Evolutionary conservation across 2,113 vertebrate species (phyloP), one percentile per base, ranked within the genome.

Genomic region (Perca flavescens): DNA sequence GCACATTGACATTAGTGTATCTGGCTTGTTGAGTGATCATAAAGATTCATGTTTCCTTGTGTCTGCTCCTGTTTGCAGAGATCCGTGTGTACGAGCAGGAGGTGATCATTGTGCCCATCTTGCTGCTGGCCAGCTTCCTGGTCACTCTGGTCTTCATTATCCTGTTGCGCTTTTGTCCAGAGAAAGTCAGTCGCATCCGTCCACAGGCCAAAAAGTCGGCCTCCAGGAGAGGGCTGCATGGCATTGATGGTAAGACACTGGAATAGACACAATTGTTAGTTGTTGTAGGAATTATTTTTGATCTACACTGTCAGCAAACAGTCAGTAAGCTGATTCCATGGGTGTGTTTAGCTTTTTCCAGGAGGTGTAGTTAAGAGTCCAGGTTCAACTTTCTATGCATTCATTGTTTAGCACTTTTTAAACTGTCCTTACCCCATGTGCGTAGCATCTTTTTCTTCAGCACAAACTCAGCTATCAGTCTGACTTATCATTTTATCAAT

Each of bases 11-110:
- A 34, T 67, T 6, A 16, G 9, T n/a, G 46, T 1, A 6, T 16
- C 28, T 46, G 54, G 15, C 74, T 6, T 31, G 16, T 53, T 31
- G 60, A n/a, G 54, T 67, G 67, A 63, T 19, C 31, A 0, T 40
- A 40, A 9, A 9, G 36, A 40, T 40, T 8, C 2, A 28, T 36
- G 68, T 67, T 28, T 54, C 0, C 31, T 22, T 66, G 28, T 64
- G 13, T 78, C 9, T 81, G 12, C 6, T 61, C 52, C 22, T 47
- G 63, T 62, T 28, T 53, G 52, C 92, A 96, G 95, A 87, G 58
- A 90, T 96, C 82, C 91, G 93, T 3, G 83, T 94, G 13, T 95
- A 95, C 7, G 91, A 96, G 81, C 90, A 94, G 88, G 95, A 95
- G 82, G 94, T 96, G 83, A 96, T 96, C 5, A 21, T 96, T 0